Conservation (phyloP, 1,140 invertebrate species). For the Melanaphis sacchari region DNA sequence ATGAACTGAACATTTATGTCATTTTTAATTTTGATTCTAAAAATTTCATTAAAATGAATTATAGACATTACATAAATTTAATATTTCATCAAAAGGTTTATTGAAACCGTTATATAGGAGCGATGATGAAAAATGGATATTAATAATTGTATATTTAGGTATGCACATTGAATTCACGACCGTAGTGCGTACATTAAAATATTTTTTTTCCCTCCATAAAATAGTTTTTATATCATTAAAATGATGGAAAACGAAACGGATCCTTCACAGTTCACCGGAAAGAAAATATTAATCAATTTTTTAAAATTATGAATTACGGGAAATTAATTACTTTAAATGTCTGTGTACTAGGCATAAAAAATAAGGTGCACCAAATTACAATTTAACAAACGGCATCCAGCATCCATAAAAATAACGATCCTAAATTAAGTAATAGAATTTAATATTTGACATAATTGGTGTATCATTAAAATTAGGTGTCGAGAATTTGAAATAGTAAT, state of each 20-base stretch:
- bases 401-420: no score
- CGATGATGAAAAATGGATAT: neutral
- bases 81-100: neutral
- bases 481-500: neutral
- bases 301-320: neutral
- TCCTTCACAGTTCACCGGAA: neutral
- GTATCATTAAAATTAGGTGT: neutral
- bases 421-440: neutral
- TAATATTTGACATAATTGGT: neutral
- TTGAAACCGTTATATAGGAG: neutral
- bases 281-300: neutral
- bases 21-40: slow-evolving; percentile 1
- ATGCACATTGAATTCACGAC: neutral
- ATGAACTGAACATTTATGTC: neutral
- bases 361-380: neutral
- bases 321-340: neutral
- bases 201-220: neutral
- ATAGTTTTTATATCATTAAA: neutral
- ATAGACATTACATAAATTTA: neutral
- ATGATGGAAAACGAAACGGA: neutral
- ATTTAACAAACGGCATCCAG: neutral
- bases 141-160: neutral
- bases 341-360: neutral
- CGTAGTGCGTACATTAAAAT: neutral
- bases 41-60: neutral